Evolutionary conservation across 2,888 invertebrate species (phyloP).

Genomic region (Acrobasis repandana): DNA sequence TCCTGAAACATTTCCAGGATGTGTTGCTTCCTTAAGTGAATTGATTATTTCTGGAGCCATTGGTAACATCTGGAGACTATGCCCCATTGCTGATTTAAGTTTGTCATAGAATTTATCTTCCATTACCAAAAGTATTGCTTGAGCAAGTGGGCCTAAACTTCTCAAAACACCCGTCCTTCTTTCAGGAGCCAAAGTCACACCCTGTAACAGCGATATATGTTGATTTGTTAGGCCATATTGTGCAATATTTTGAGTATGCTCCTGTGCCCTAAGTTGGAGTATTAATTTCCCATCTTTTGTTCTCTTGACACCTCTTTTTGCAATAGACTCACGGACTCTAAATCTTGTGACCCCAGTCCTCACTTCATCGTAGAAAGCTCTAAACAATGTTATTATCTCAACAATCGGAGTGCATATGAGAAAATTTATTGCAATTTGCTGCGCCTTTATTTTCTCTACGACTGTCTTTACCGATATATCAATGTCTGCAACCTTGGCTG

Average conservation of each 20-base stretch:
- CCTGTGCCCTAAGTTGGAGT: too few relatives aligned
- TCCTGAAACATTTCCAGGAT: slow-evolving; percentile 34
- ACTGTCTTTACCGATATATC: neutral
- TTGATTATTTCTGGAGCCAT: slow-evolving; percentile 33
- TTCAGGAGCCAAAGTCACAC: neutral
- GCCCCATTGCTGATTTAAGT: slow-evolving; percentile 25
- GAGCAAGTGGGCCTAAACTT: neutral
- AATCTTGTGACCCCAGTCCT: neutral
- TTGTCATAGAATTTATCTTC: slow-evolving; percentile 34
- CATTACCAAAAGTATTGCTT: slow-evolving; percentile 25
- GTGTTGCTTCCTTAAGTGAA: slow-evolving; percentile 29
- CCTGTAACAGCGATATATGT: neutral
- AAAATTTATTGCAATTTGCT: neutral
- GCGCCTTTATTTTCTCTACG: neutral
- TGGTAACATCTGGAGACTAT: slow-evolving; percentile 39
- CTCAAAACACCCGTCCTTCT: neutral
- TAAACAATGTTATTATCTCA: neutral
- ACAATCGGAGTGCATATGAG: neutral
- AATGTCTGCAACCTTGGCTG: neutral
- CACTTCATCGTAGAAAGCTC: neutral
- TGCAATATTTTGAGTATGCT: neutral
- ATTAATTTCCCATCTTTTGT: neutral
- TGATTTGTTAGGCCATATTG: neutral
- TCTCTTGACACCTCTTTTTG: neutral
- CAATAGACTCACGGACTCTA: neutral